Evolutionary conservation across 2,113 vertebrate genomes (phyloP), one percentile per base, ranked within the genome.

Genomic region (Saccopteryx leptura): DNA sequence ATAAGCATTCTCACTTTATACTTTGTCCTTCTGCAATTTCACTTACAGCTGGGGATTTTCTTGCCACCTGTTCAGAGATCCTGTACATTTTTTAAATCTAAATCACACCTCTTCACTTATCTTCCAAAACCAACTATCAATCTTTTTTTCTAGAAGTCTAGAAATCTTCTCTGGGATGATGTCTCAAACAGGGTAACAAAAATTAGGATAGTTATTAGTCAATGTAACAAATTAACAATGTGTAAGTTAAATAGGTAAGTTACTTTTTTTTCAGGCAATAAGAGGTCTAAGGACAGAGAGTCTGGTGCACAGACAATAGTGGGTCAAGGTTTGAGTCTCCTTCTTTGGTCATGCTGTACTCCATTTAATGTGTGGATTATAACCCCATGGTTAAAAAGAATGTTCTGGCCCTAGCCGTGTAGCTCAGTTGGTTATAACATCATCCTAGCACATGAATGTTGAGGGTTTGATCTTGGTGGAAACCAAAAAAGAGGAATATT

Each of bases 341-440:
- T 60, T 71, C 5, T 21, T 69, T 72, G 4, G 11, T 14, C n/a
- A 12, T 3, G 18, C 0, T 58, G 17, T 28, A 50, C 17, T 74
- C 9, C 24, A 3, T 39, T 82, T 87, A n/a, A n/a, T 2, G 0
- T 46, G 6, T 4, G 2, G 2, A 9, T 68, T 71, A 0, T 21
- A 4, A 60, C 46, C 4, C 1, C 9, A 24, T 1, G 11, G 24
- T 15, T 56, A 26, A 76, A 31, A 80, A 0, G 48, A 18, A 11
- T 66, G 2, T 2, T 63, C 9, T 39, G 39, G 39, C 39, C 39
- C 39, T 39, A 39, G 39, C 39, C 39, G 39, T 39, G 39, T 39
- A 39, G 39, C 39, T 39, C 39, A 39, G 39, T 39, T 39, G 39
- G 39, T 39, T 39, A 39, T 39, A 39, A 39, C 39, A 39, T 39